Evolutionary conservation across 2,888 invertebrate species (phyloP).

Genomic region (Melinaea marsaeus): DNA sequence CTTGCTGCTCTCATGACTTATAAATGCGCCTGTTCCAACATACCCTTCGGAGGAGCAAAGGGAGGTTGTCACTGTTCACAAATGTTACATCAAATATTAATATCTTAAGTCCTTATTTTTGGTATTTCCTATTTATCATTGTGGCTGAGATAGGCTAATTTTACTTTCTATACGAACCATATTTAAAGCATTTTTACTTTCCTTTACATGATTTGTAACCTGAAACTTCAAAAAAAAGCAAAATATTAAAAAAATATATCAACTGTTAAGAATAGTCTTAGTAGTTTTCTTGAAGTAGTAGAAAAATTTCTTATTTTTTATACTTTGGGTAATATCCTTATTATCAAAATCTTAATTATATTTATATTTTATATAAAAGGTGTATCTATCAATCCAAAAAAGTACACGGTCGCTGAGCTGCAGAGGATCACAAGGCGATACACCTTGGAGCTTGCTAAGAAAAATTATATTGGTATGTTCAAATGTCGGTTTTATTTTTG

Average conservation of each 20-base stretch:
- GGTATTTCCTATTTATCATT: too few species aligned
- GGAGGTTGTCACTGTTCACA: constrained; percentile 53
- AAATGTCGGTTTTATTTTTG: neutral
- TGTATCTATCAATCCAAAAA: constrained; percentile 84
- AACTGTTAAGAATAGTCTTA: too few species aligned
- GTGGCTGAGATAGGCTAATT: too few species aligned
- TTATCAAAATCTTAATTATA: neutral
- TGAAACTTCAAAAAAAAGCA: too few species aligned
- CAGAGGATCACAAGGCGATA: constrained; percentile 87
- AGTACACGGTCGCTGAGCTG: constrained; percentile 83
- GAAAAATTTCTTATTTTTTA: too few species aligned
- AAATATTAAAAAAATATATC: too few species aligned
- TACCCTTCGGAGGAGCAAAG: constrained; percentile 88
- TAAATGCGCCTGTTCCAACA: constrained; percentile 88
- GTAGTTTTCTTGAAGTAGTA: too few species aligned
- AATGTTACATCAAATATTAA: too few species aligned
- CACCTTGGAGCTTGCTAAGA: constrained; percentile 86
- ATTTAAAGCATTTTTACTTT: too few species aligned
- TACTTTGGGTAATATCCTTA: neutral
- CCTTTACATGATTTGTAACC: too few species aligned
- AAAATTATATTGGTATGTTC: constrained; percentile 80
- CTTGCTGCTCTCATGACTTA: constrained; percentile 89
- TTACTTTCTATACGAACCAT: too few species aligned
- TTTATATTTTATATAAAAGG: constrained; percentile 64
- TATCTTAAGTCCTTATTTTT: too few species aligned